Percentiles rank a stretch among this genome's conserved stretches.
Conservation (phyloP, 2,888 invertebrate genomes). For the Blastobasis lacticolella region DNA sequence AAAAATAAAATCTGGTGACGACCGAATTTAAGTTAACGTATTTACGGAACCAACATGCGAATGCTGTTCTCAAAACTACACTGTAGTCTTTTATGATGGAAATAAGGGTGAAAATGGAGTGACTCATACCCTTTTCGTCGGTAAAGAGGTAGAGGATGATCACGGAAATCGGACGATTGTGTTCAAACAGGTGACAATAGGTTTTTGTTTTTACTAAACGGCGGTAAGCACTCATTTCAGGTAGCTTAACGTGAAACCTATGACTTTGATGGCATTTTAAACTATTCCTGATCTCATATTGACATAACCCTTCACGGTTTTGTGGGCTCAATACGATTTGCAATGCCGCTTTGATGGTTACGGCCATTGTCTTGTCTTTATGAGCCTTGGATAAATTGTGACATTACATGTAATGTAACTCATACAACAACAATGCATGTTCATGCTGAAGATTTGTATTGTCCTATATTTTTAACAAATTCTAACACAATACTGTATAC, state of each 20-base stretch:
- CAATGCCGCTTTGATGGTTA: too few species aligned
- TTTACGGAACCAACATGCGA: neutral
- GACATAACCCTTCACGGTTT: neutral
- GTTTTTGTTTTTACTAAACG: constrained; percentile 43
- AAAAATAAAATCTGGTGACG: neutral
- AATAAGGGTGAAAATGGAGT: constrained; percentile 16
- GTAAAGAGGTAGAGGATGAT: constrained; percentile 13
- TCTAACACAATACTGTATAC: too few species aligned
- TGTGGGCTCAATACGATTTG: neutral
- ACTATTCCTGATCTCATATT: constrained; percentile 33
- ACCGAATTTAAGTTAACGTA: too few species aligned
- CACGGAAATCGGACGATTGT: constrained; percentile 57
- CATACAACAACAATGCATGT: too few species aligned
- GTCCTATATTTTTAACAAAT: too few species aligned
- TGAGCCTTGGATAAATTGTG: too few species aligned
- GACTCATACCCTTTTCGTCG: neutral
- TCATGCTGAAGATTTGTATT: too few species aligned
- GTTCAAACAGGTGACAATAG: constrained; percentile 66
- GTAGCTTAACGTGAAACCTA: constrained; percentile 63
- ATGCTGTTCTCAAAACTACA: neutral
- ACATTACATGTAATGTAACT: too few species aligned
- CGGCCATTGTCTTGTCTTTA: too few species aligned
- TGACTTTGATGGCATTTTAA: constrained; percentile 53
- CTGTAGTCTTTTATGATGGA: neutral
- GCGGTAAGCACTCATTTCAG: constrained; percentile 49